Base-by-base conservation (phyloP, 2,797 vertebrate genomes). In the Danionella dracula region DNA sequence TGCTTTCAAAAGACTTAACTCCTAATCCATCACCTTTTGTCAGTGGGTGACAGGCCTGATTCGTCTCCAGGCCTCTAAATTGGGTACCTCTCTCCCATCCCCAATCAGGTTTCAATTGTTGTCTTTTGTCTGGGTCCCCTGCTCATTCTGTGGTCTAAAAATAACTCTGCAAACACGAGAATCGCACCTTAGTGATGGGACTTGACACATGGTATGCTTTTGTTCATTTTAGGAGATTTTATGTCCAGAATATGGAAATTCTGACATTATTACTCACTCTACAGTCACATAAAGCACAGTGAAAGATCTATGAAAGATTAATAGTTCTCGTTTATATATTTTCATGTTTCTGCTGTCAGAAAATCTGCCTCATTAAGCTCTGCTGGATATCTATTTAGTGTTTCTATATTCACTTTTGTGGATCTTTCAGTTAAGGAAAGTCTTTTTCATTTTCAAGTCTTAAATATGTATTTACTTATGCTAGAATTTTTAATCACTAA, bases 1-100 rank as follows among this genome's bases (percentile, higher is more conserved):
- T 50, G 55, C 20, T 64, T 68, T 66, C 40, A 20, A 32, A 41
- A 27, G 59, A 38, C 42, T 61, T 41, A 54, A 53, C 55, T 68
- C 46, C 53, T 64, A 44, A 72, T 72, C 70, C 58, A 67, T 77
- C 75, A 77, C 59, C 45, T 59, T 49, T 64, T 53, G 66, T 70
- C 73, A 56, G 21, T 66, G 35, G 40, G 53, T 69, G 75, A 66
- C 74, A 71, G 70, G 40, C 60, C 27, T 56, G 42, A 77, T 76
- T 70, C 65, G 75, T 73, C 76, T 68, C 54, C 35, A 56, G 44
- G 49, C 57, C 40, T 54, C 56, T 49, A 66, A 66, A 61, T 72
- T 61, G 56, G 31, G 49, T 54, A 31, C 41, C 44, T 61, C 23
- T 48, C 19, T 65, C 13, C 13, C 4, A 42, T 57, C 42, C 44